A percentile compares a stretch with the other conserved stretches of the same genome.
phyloP scores from a whole-genome alignment of 1,140 invertebrate species.

The Probaryconus sp. region DNA sequence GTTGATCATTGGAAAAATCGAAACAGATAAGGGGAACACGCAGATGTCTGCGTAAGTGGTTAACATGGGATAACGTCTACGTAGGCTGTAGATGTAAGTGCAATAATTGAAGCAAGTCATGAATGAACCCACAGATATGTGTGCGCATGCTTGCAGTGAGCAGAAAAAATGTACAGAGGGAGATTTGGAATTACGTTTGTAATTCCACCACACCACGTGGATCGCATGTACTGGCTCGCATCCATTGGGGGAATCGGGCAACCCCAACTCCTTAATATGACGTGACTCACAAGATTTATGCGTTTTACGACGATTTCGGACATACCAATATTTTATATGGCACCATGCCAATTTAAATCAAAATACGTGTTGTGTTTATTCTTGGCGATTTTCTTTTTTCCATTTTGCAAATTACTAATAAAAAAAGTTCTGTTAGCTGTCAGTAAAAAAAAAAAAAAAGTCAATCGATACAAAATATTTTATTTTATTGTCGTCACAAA shows the following conservation, averaged over 20 bases:
- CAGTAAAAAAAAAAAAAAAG: too few relatives aligned
- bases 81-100: background rate
- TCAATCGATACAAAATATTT: too few relatives aligned
- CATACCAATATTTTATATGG: conserved; percentile 49
- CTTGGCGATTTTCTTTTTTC: too few relatives aligned
- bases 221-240: conserved; percentile 31
- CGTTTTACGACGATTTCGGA: conserved; percentile 54
- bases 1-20: too few relatives aligned
- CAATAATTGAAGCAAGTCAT: conserved; percentile 30
- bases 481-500: too few relatives aligned
- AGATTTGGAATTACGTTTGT: conserved; percentile 52
- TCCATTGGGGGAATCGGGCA: conserved; percentile 55
- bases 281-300: conserved; percentile 76
- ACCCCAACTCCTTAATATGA: conserved; percentile 37
- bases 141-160: conserved; percentile 53
- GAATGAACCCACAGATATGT: conserved; percentile 50
- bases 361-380: background rate
- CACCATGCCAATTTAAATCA: conserved; percentile 17
- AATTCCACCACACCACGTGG: conserved; percentile 74
- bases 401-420: too few relatives aligned
- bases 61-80: background rate
- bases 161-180: conserved; percentile 10
- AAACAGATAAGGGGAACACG: conserved; percentile 8
- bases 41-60: conserved; percentile 1
- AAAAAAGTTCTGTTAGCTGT: too few relatives aligned